Evolutionary conservation across 2,113 vertebrate species (phyloP).

Genomic region (Aythya baeri): DNA sequence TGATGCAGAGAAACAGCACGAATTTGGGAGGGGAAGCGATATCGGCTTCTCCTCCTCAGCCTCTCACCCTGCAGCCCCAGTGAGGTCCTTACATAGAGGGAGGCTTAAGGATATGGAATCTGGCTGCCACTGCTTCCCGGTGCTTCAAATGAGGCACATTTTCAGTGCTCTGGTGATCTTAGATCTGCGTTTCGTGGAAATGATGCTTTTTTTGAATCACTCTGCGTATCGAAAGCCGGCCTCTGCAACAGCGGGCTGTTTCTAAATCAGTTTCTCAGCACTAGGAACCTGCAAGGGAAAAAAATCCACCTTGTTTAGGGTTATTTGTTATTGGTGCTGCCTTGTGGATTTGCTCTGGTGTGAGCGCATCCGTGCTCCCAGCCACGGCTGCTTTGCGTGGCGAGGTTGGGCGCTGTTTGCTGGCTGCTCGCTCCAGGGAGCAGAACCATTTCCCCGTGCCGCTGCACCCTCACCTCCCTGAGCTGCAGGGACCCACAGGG

Average conservation of each 20-base stretch:
- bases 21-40: background rate
- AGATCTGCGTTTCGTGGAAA: background rate
- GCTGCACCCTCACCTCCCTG: fast-evolving
- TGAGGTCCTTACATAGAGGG: background rate
- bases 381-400: fast-evolving
- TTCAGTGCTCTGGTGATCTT: background rate
- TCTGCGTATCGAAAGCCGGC: fast-evolving
- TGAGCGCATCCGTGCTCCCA: background rate
- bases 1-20: fast-evolving
- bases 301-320: too few relatives aligned
- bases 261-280: background rate
- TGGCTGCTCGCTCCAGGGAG: fast-evolving
- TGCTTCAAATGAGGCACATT: background rate
- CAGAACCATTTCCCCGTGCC: fast-evolving
- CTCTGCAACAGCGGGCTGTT: background rate
- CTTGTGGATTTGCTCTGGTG: background rate
- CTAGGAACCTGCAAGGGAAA: background rate
- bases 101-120: fast-evolving
- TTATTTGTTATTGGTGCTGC: background rate
- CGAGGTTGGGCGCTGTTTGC: fast-evolving
- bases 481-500: background rate
- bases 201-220: background rate
- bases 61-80: background rate
- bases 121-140: background rate
- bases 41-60: fast-evolving